Base-by-base conservation (phyloP, 2,113 vertebrate species). In the Xiphias gladius region DNA sequence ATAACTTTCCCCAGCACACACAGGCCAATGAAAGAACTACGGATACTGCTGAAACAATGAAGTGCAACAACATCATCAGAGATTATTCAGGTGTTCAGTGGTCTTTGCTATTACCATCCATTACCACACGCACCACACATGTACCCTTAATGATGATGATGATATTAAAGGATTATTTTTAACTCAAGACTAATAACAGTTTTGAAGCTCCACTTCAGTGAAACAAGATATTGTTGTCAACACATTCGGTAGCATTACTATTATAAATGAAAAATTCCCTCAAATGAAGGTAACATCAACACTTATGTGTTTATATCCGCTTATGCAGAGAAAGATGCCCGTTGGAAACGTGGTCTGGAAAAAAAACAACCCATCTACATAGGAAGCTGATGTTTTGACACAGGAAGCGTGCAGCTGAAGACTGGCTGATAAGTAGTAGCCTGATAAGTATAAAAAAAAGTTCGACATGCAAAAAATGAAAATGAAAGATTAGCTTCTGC, bases 1-100 rank as follows among this genome's bases (percentile, higher is more conserved):
- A 94, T 91, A 94, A 94, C 92, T 92, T 90, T 86, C 82, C 94
- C 93, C 92, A 73, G 89, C 72, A 90, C 93, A 94, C 87, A 92
- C 80, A 90, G 88, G 88, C 88, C 86, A 86, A 73, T 6, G 41
- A 35, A 75, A 81, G 59, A 14, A 50, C 64, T 69, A 75, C 12
- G 79, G 57, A 77, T 9, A 75, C 69, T 48, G 68, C 69, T 84
- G 75, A 65, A 81, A 79, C 66, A 77, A 13, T 46, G 11, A 67
- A 48, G 28, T 10, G 35, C 26, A 77, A 58, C 24, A 62, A 28
- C 35, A 65, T 65, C 26, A 61, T 57, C n/a, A 74, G 22, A 67
- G n/a, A 72, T 70, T 43, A 70, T 35, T 75, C 1, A 75, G 0
- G 12, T 22, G 1, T 22, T 79, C 28, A 19, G 32, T 17, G 37